These are phyloP conservation scores for Thalassoma bifasciatum DNA, from an alignment of 2,113 vertebrate genomes.

Conservation along the genomic window DNA sequence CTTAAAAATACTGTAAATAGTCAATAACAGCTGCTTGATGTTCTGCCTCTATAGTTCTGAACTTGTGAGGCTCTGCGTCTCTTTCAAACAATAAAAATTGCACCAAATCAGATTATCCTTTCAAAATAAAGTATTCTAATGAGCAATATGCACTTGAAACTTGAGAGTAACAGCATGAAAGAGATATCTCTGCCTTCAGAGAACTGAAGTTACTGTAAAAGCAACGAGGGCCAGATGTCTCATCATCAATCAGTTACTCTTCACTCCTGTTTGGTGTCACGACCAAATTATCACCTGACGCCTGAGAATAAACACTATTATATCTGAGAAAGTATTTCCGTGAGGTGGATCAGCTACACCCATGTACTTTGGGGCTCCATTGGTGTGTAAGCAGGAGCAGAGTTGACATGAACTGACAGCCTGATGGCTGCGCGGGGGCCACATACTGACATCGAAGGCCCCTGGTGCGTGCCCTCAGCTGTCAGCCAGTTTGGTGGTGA, in stretches of 20 bases:
- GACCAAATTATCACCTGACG: slow-evolving; percentile 50
- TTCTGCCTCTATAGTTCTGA: no score
- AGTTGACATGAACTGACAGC: slow-evolving; percentile 40
- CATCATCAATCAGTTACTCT: slow-evolving; percentile 29
- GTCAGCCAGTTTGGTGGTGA: slow-evolving; percentile 50
- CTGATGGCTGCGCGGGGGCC: slow-evolving; percentile 30
- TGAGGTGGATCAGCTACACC: background rate
- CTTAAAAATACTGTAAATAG: no score
- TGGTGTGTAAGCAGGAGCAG: slow-evolving; percentile 25
- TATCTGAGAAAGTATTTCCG: slow-evolving; percentile 30
- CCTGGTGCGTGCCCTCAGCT: slow-evolving; percentile 41
- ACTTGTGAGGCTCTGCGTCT: no score
- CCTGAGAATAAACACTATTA: slow-evolving; percentile 23
- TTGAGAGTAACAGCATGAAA: slow-evolving; percentile 13
- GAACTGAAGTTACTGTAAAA: slow-evolving; percentile 23
- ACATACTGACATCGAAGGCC: slow-evolving; percentile 41
- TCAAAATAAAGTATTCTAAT: background rate
- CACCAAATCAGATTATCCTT: no score
- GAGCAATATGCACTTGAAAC: background rate
- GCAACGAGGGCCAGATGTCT: slow-evolving; percentile 37
- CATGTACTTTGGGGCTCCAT: slow-evolving; percentile 25
- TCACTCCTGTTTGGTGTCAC: background rate
- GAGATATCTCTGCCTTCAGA: slow-evolving; percentile 47
- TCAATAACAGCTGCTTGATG: no score
- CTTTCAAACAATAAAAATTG: background rate